A percentile compares a stretch with the other conserved stretches of the same genome.
Evolutionary conservation across 2,888 invertebrate species (phyloP).

Genomic region (Cryptus viduatorius): DNA sequence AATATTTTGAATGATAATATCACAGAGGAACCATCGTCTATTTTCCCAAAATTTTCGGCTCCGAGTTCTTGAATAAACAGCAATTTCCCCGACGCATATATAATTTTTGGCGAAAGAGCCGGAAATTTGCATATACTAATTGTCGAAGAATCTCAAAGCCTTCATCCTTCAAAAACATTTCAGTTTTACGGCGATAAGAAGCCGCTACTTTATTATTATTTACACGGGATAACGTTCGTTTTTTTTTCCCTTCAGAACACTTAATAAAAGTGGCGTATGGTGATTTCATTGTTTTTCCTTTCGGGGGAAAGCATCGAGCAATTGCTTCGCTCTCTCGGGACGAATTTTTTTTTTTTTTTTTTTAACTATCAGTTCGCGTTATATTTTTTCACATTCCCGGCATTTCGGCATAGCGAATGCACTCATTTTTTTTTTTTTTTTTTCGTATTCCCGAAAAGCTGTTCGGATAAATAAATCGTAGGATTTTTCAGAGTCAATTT

Average conservation of each 20-base stretch:
- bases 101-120: slow-evolving; percentile 48
- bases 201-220: neutral
- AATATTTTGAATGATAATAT: slow-evolving; percentile 75
- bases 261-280: neutral
- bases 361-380: slow-evolving; percentile 7
- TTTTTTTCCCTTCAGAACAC: neutral
- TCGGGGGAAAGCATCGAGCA: neutral
- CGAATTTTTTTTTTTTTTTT: neutral
- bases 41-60: slow-evolving; percentile 71
- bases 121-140: slow-evolving; percentile 46
- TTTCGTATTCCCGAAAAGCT: neutral
- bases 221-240: neutral
- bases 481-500: slow-evolving; percentile 2
- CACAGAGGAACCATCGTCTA: slow-evolving; percentile 64
- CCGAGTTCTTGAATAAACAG: slow-evolving; percentile 67
- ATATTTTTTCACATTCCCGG: slow-evolving; percentile 3
- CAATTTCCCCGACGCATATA: slow-evolving; percentile 42
- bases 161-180: slow-evolving; percentile 44
- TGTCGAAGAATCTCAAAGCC: slow-evolving; percentile 43
- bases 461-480: slow-evolving; percentile 9
- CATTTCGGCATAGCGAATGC: neutral
- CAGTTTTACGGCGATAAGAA: slow-evolving; percentile 23
- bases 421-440: neutral
- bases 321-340: neutral
- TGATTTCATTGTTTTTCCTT: neutral